Base-by-base conservation (phyloP, 2,113 vertebrate species). In the Prietella phreatophila region DNA sequence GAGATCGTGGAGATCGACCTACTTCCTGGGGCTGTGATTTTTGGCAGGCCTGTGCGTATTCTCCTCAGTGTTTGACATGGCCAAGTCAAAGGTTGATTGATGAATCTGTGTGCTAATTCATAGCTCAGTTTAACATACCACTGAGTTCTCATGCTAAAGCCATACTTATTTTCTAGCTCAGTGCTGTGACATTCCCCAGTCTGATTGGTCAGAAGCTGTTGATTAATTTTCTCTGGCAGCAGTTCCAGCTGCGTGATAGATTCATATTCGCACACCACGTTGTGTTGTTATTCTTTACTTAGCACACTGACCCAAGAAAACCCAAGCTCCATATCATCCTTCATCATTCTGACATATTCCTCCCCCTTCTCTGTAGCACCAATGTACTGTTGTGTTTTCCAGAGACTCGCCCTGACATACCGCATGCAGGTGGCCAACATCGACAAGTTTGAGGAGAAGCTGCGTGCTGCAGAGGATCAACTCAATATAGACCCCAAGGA, bases 381-480 rank as follows among this genome's bases (percentile, higher is more conserved):
- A 39, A 20, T n/a, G 3, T 7, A 0, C 73, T 4, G 3, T 50
- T 55, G 47, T 39, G 80, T 89, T 78, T 85, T 88, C 58, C 94
- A 99, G 98, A 96, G 95, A 90, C 60, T 96, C 93, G 94, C 95
- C 1, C 93, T 96, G 92, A 92, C 96, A 93, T 99, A 97, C 94
- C 95, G 95, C 19, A 99, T 99, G 97, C 96, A 98, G 87, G 97
- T 99, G 69, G 97, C 97, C 85, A 99, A 99, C 90, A 98, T 98
- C 0, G 97, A 99, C 94, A 98, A 96, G 89, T 99, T 99, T 89
- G 98, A 99, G 85, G 98, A 99, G 94, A 99, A 99, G 93, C 95
- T 99, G 69, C 95, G 97, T 89, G 96, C 97, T 4, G 97, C 94
- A 0, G 98, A 99, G 91, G 97, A 99, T 0, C 96, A 98, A 88